A percentile compares a stretch with the other conserved stretches of the same genome.
These are phyloP conservation scores for Cydia strobilella DNA, from an alignment of 1,140 invertebrate genomes.

Conservation along the genomic window DNA sequence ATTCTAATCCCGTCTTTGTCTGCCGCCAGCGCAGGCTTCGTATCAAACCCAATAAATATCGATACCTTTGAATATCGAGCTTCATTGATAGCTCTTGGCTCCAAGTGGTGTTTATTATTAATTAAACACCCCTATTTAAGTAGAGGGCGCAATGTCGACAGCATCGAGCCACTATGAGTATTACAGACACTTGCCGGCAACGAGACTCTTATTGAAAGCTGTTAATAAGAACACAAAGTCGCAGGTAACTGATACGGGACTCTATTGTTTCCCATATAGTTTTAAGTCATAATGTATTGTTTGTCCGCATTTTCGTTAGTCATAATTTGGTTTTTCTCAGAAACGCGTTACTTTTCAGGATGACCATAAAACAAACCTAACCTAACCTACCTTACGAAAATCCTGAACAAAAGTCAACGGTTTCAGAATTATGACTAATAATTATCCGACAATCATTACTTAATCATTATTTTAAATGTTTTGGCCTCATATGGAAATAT, in stretches of 20 bases:
- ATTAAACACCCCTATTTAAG: not conserved
- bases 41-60: slow-evolving; percentile 8
- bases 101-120: not conserved
- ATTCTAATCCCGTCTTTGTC: not conserved
- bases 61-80: slow-evolving; percentile 7
- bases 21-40: not conserved
- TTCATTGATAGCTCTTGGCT: not conserved
- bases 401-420: no score
- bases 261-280: no score
- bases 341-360: no score
- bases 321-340: no score
- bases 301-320: no score
- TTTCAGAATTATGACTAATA: no score
- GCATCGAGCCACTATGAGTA: not conserved
- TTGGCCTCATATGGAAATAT: no score
- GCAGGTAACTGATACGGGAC: not conserved
- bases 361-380: no score
- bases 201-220: not conserved
- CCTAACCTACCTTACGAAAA: no score
- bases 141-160: not conserved
- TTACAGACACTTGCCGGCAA: not conserved
- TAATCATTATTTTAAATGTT: no score
- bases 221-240: not conserved
- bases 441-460: no score
- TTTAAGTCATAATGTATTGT: no score